Evolutionary conservation across 2,113 vertebrate species (phyloP), one percentile per base, ranked within the genome.

Genomic region (Carassius gibelio): DNA sequence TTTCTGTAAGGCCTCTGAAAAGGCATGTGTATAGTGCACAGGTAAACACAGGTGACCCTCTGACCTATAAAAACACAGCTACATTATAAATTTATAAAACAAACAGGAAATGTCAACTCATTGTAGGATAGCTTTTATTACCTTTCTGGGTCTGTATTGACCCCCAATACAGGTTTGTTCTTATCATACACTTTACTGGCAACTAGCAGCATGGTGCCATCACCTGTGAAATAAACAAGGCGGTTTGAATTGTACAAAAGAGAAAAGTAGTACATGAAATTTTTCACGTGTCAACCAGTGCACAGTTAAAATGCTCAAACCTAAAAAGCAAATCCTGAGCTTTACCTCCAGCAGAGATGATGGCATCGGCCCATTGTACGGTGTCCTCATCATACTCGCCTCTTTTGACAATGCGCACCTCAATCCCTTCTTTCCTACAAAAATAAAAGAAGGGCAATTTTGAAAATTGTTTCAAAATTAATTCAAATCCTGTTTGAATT

Each of bases 131-230:
- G 4, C 57, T 4, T 62, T 68, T 83, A 87, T 95, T 95, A 99
- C 98, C 98, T 96, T 90, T 99, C 98, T 57, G 98, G 98, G 90
- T 99, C 98, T 2, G 98, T 99, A 90, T 99, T 99, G 59, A 99
- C 96, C 62, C 98, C 98, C 14, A 99, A 96, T 72, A 99, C 97
- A 59, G 98, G 98, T 89, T 99, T 99, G 92, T 94, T 95, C 87
- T 96, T 96, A 92, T 97, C 97, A 15, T 97, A 94, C 84, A 99
- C 97, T 90, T 99, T 99, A 95, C 98, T 98, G 89, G 98, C 98
- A 85, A 98, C 97, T 85, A 99, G 93, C 34, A 99, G 94, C 97
- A 99, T 99, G 30, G 98, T 99, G 81, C 98, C 98, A 80, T 99
- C 98, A 90, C 98, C 98, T 95, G 90, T 5, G 21, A 92, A 68